Evolutionary conservation across 2,113 vertebrate genomes (phyloP).

Genomic region (Gnathonemus echidnorhynchus): DNA sequence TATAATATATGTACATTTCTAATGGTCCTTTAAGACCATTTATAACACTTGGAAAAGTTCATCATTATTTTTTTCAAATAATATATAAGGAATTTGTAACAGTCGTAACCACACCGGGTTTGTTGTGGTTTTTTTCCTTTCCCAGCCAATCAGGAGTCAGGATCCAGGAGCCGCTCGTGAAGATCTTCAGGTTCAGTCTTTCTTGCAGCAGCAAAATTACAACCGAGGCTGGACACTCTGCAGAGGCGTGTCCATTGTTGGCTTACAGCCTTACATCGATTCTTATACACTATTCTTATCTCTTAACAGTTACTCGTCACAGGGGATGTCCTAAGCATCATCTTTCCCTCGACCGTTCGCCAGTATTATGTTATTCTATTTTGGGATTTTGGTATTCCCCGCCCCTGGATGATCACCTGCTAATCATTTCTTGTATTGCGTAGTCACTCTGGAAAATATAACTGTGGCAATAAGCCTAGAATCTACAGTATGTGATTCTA

Average conservation of each 20-base stretch:
- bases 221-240: neutral
- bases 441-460: neutral
- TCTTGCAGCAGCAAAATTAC: neutral
- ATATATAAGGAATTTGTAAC: neutral
- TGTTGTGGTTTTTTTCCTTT: neutral
- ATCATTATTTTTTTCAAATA: neutral
- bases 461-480: neutral
- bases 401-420: neutral
- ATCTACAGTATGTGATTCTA: neutral
- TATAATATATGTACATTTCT: neutral
- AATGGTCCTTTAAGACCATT: neutral
- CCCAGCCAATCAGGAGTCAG: neutral
- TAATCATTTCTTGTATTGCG: neutral
- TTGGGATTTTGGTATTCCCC: neutral
- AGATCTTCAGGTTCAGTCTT: neutral
- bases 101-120: neutral
- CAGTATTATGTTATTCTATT: neutral
- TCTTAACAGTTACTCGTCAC: neutral
- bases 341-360: neutral
- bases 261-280: neutral
- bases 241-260: neutral
- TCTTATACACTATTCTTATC: neutral
- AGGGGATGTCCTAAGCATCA: neutral
- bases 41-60: neutral
- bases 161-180: neutral